Evolutionary conservation across 30 jellyfish, hydroid and myxozoan species (phyloP).

Genomic region (Turritopsis dohrnii): DNA sequence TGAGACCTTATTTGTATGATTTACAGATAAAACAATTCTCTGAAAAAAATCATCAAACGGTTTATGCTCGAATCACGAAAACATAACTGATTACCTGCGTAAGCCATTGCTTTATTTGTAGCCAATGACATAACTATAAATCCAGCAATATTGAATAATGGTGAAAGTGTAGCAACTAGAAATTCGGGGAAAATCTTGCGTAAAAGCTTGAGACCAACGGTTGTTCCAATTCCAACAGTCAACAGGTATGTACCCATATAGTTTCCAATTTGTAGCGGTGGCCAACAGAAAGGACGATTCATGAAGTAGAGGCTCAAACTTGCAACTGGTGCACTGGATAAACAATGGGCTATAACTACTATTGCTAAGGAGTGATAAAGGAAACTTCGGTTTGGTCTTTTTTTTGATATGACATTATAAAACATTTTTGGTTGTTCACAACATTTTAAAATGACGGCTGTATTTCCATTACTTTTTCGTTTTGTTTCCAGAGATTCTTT

Average conservation of each 20-base stretch:
- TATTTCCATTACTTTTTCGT: too few relatives aligned
- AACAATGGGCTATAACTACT: neutral
- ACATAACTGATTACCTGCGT: neutral
- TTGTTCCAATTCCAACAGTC: constrained; percentile 54
- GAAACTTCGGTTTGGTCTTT: neutral
- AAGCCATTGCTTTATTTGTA: neutral
- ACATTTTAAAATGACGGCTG: neutral
- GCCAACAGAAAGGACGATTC: constrained; percentile 61
- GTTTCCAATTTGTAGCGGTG: constrained; percentile 55
- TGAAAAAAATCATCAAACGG: neutral
- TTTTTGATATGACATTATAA: neutral
- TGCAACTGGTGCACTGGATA: neutral
- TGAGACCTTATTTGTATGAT: too few relatives aligned
- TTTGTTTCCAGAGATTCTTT: constrained; percentile 34
- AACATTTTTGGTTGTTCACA: neutral
- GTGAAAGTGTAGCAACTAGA: constrained; percentile 54
- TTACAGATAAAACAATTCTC: too few relatives aligned
- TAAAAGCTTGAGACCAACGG: constrained; percentile 40
- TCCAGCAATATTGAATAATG: constrained; percentile 38
- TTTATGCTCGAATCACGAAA: neutral
- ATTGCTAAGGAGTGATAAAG: neutral
- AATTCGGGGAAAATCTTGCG: constrained; percentile 15
- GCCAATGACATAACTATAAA: neutral
- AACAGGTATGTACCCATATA: constrained; percentile 44
- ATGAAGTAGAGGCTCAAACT: constrained; percentile 38